Evolutionary conservation across 2,113 vertebrate species (phyloP).

Genomic region (Halichoeres trimaculatus): DNA sequence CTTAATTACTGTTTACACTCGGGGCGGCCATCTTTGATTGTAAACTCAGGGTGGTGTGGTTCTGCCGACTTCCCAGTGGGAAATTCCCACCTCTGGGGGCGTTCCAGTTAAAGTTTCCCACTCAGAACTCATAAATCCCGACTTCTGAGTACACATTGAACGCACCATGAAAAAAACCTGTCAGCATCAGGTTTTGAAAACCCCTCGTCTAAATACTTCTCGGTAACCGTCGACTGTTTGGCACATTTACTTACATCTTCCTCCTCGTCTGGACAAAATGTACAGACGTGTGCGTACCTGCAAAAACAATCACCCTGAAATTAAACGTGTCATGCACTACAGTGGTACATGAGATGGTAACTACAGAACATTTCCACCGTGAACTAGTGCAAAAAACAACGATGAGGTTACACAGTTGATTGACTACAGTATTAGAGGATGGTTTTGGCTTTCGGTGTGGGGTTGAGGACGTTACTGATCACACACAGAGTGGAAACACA

Average conservation of each 20-base stretch:
- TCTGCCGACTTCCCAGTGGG: no score
- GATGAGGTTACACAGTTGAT: conserved; percentile 91
- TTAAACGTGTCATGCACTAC: conserved; percentile 83
- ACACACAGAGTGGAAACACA: conserved; percentile 13
- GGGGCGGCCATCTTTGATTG: no score
- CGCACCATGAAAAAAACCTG: no score
- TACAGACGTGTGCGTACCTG: conserved; percentile 42
- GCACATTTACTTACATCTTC: conserved; percentile 71
- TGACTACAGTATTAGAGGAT: conserved; percentile 84
- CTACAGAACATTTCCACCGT: conserved; percentile 78
- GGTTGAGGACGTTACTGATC: conserved; percentile 36
- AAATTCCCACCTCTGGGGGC: no score
- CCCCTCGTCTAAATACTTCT: conserved; percentile 30
- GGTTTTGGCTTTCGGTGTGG: conserved; percentile 73
- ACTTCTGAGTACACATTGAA: no score
- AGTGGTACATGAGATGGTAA: conserved; percentile 83
- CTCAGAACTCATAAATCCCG: no score
- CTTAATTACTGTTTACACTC: no score
- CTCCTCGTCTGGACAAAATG: conserved; percentile 54
- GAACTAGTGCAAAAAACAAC: conserved; percentile 91
- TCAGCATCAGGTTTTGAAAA: conserved; percentile 24
- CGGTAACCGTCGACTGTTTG: conserved; percentile 69
- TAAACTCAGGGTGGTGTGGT: no score
- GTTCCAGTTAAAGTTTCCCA: no score
- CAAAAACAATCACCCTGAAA: conserved; percentile 75